Evolutionary conservation across 1,140 invertebrate genomes (phyloP).

Genomic region (Drosophila azteca): DNA sequence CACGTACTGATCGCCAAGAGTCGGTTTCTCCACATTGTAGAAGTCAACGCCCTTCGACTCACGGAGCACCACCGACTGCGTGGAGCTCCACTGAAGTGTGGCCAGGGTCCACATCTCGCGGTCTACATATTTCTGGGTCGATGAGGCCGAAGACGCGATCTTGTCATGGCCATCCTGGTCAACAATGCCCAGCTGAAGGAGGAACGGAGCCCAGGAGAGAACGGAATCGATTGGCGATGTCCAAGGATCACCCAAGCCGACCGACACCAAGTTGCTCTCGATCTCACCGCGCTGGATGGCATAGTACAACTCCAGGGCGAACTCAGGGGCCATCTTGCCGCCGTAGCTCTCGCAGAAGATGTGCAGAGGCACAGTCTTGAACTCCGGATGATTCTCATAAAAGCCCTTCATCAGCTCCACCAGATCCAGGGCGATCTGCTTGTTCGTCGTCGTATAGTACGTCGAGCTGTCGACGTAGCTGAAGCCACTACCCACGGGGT

Average conservation of each 20-base stretch:
- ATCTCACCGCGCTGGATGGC: constrained; percentile 87
- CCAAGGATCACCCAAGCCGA: constrained; percentile 94
- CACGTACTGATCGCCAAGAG: constrained; percentile 45
- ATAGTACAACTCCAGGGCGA: constrained; percentile 86
- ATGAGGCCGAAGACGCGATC: constrained; percentile 85
- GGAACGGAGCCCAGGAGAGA: constrained; percentile 90
- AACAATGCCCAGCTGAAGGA: constrained; percentile 85
- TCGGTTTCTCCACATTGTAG: constrained; percentile 89
- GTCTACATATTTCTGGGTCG: constrained; percentile 85
- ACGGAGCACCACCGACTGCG: constrained; percentile 86
- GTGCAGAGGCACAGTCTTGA: constrained; percentile 90
- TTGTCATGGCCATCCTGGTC: constrained; percentile 86
- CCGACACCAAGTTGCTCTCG: constrained; percentile 89
- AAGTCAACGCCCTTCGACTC: constrained; percentile 89
- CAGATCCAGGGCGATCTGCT: constrained; percentile 91
- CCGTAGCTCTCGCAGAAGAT: constrained; percentile 95
- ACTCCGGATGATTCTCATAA: constrained; percentile 87
- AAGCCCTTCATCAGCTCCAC: constrained; percentile 89
- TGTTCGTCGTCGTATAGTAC: constrained; percentile 87
- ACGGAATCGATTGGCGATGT: constrained; percentile 93
- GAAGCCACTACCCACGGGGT: constrained; percentile 94
- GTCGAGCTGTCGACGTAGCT: constrained; percentile 89
- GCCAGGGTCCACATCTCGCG: constrained; percentile 85
- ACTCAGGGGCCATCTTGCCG: constrained; percentile 95
- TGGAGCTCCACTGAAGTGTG: constrained; percentile 87